These are phyloP conservation scores for Rhorus exstirpatorius DNA, from an alignment of 2,888 invertebrate species.

Conservation along the genomic window DNA sequence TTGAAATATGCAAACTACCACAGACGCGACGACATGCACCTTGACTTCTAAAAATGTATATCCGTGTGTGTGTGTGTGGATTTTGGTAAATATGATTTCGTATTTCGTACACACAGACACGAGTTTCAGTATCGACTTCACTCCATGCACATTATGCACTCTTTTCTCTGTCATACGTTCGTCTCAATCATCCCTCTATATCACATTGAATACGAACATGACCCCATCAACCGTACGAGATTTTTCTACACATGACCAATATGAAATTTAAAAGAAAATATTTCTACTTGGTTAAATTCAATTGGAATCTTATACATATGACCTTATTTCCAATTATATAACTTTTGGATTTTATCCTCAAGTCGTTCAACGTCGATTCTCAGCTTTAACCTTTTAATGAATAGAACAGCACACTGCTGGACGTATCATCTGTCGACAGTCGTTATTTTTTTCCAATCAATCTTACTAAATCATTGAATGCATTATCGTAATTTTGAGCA, in stretches of 20 bases:
- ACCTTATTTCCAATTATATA: slow-evolving; percentile 64
- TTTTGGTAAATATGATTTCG: slow-evolving; percentile 27
- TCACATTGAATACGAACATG: neutral
- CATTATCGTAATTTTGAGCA: too few species aligned
- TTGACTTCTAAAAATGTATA: slow-evolving; percentile 18
- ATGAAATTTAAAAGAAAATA: neutral
- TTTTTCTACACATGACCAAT: slow-evolving; percentile 37
- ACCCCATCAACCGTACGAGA: neutral
- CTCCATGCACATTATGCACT: slow-evolving; percentile 31
- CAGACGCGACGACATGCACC: slow-evolving; percentile 76
- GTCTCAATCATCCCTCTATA: slow-evolving; percentile 48
- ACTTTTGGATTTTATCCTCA: too few species aligned
- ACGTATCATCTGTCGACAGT: too few species aligned
- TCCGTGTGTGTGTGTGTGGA: slow-evolving; percentile 30
- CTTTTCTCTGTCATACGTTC: slow-evolving; percentile 34
- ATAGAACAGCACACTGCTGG: too few species aligned
- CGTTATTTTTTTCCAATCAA: too few species aligned
- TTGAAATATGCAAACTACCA: slow-evolving; percentile 83
- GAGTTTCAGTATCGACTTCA: slow-evolving; percentile 62
- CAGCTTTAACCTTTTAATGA: too few species aligned
- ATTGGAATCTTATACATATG: neutral
- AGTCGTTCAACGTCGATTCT: too few species aligned
- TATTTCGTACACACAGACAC: slow-evolving; percentile 37
- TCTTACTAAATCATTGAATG: too few species aligned
- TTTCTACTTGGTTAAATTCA: neutral